These are phyloP conservation scores for Tetramorium bicarinatum DNA, from an alignment of 2,888 invertebrate species.

Conservation along the genomic window DNA sequence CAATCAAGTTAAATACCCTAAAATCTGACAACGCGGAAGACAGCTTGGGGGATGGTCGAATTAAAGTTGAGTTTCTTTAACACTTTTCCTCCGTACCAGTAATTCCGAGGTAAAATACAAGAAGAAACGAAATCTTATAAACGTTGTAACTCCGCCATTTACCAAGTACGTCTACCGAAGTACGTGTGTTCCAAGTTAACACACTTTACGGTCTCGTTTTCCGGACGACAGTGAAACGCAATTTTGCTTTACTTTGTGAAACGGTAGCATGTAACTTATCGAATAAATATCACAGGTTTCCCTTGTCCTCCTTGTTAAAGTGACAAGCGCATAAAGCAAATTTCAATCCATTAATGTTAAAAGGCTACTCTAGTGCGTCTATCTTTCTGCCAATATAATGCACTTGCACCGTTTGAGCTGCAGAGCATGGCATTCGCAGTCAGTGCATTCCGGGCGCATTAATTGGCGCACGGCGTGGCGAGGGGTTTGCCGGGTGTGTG, in stretches of 20 bases:
- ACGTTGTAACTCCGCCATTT: constrained; percentile 4
- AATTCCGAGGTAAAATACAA: neutral
- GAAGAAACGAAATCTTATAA: neutral
- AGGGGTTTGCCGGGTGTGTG: neutral
- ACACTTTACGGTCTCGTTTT: neutral
- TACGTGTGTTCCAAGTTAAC: neutral
- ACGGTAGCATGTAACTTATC: neutral
- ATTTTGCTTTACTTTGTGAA: constrained; percentile 26
- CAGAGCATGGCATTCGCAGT: constrained; percentile 8
- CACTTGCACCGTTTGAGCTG: constrained; percentile 36
- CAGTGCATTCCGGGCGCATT: constrained; percentile 5
- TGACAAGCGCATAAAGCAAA: constrained; percentile 26
- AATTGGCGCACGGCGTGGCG: constrained; percentile 7
- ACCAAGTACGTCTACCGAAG: neutral
- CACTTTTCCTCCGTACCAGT: neutral
- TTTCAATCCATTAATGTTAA: constrained; percentile 47
- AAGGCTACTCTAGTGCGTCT: constrained; percentile 34
- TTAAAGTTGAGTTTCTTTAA: constrained; percentile 15
- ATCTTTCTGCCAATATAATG: constrained; percentile 38
- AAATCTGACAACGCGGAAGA: neutral
- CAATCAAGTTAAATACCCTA: neutral
- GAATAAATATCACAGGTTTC: constrained; percentile 31
- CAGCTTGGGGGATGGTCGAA: neutral
- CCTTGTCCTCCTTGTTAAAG: neutral
- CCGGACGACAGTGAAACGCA: constrained; percentile 11